phyloP scores from a whole-genome alignment of 2,888 invertebrate species.

The Himalopsyche anomala region DNA sequence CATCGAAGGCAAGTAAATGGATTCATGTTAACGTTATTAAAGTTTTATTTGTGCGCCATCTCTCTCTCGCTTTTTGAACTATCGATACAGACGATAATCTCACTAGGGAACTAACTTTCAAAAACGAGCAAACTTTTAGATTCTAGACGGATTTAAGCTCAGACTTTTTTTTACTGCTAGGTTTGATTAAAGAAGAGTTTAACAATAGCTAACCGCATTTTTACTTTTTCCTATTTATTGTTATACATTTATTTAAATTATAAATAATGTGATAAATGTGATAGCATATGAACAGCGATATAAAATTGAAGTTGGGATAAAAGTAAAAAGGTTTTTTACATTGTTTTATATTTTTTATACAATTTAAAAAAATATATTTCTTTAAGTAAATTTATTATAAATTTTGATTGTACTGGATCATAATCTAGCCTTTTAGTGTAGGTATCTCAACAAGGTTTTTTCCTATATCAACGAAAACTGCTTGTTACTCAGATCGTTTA shows the following conservation, averaged over 20 bases:
- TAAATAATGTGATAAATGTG: neutral
- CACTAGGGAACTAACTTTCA: conserved; percentile 39
- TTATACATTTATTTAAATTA: neutral
- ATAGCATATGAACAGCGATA: neutral
- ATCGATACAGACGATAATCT: conserved; percentile 59
- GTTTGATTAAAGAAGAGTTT: conserved; percentile 1
- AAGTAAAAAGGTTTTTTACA: no score
- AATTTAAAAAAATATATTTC: no score
- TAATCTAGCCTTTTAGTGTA: no score
- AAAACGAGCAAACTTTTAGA: conserved; percentile 12
- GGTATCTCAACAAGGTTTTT: no score
- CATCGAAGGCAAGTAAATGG: neutral
- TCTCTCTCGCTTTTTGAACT: conserved; percentile 48
- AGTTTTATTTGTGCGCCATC: conserved; percentile 33
- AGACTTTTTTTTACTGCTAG: neutral
- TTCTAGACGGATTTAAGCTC: conserved; percentile 9
- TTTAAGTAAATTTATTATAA: no score
- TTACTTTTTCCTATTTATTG: neutral
- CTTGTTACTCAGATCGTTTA: no score
- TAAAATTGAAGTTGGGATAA: neutral
- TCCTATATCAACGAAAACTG: no score
- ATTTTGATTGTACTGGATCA: no score
- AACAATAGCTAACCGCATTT: neutral
- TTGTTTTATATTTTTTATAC: no score
- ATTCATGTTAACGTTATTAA: conserved; percentile 2